Conservation (phyloP, 2,113 vertebrate species). For the Orycteropus afer region DNA sequence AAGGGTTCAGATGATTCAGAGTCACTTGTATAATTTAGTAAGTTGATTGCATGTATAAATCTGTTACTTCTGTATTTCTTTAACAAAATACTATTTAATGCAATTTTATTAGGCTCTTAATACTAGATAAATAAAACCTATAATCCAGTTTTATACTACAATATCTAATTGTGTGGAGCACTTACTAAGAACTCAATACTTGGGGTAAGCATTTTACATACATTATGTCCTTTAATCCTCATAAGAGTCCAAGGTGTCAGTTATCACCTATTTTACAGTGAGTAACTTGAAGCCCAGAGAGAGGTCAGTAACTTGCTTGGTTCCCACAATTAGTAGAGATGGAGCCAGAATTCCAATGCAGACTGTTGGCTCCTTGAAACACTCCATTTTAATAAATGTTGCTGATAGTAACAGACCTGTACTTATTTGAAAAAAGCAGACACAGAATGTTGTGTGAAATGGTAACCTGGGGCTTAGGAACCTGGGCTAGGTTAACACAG, state of each 20-base stretch:
- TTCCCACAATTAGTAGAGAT: not conserved
- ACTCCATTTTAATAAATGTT: not conserved
- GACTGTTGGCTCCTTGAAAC: not conserved
- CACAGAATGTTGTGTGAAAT: not conserved
- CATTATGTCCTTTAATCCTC: not conserved
- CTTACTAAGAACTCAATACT: not conserved
- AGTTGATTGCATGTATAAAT: not conserved
- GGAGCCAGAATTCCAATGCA: not conserved
- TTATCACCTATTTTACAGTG: not conserved
- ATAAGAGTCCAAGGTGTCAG: not conserved
- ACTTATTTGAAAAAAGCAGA: not conserved
- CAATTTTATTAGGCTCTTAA: not conserved
- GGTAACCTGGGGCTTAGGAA: not conserved
- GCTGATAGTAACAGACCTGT: not conserved
- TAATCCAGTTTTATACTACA: not conserved
- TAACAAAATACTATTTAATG: not conserved
- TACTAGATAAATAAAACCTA: not conserved
- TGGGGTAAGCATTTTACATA: not conserved
- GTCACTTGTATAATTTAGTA: not conserved
- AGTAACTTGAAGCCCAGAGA: not conserved
- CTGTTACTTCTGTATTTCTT: constrained; percentile 6
- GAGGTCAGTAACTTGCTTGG: not conserved
- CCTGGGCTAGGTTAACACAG: not conserved
- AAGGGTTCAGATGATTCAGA: not conserved
- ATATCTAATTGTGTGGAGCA: not conserved